Base-by-base conservation (phyloP, 2,888 invertebrate species). In the Papilio demoleus region DNA sequence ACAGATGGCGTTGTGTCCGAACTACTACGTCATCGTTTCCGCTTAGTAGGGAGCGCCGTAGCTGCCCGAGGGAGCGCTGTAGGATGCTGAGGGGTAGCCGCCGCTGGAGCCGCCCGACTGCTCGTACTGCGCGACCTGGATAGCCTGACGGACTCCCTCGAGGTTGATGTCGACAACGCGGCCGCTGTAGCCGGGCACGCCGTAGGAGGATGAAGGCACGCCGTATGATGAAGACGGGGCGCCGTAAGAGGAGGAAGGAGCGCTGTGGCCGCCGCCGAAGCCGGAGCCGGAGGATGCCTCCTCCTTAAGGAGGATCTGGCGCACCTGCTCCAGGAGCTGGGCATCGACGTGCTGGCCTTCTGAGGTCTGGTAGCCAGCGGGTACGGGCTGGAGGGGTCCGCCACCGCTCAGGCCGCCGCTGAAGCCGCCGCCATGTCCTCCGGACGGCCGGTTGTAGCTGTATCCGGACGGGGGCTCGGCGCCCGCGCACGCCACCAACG, bases 91-190 rank as follows among this genome's bases (percentile, higher is more conserved):
- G 24, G 87, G 84, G 83, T 86, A 85, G 67, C 87, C 87, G 53
- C 89, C 88, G 68, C 82, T 79, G 65, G 77, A 79, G 56, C 82
- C 81, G 70, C 77, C 94, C 90, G 86, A 92, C 90, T 97, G 96
- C 77, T 95, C 94, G 93, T 95, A 97, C 81, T 97, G 97, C 53
- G 97, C 97, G 73, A 97, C 97, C 86, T 97, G 97, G 89, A 97
- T 96, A 77, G 97, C 97, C 80, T 97, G 97, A 80, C 96, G 96
- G 81, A 97, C 96, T 73, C 96, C 97, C 79, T 97, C 97, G 73
- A 97, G 95, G 88, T 96, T 95, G 88, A 97, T 95, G 75, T 97
- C 97, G 76, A 97, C 96, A 67, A 97, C 97, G 77, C 95, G 94
- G 74, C 92, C 79, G 91, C 92, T 81, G 86, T 89, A 79, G 70